Base-by-base conservation (phyloP, 1,140 invertebrate species). In the Trachymyrmex cornetzi region DNA sequence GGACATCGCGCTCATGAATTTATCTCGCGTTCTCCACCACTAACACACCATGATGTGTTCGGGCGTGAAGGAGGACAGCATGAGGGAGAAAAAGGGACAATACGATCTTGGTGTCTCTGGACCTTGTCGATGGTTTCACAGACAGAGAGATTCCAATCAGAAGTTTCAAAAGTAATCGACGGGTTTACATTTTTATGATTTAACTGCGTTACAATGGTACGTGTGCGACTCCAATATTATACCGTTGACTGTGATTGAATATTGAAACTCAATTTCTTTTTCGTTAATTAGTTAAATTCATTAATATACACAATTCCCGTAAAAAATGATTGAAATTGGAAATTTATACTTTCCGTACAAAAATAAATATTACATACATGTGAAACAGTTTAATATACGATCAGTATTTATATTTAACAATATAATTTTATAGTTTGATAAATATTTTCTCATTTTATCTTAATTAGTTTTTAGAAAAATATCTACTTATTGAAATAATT, bases 1-100 rank as follows among this genome's bases (percentile, higher is more conserved):
- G 87, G 90, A 92, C 91, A 93, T 93, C 91, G 92, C 91, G 92
- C 91, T 93, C 92, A 93, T 93, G 92, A 93, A 93, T 93, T 93
- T 93, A 93, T 93, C 92, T 91, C 81, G 81, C 77, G 22, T 67
- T 72, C 61, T 87, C 64, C 34, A 81, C 77, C 27, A 61, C 67
- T 34, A 82, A 27, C 53, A 9, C 22, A 16, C 71, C n/a, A 9
- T 66, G 79, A 77, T 69, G 64, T 69, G 67, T 74, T 30, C 80
- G 57, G 64, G 72, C 53, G 81, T 53, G 77, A 85, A 64, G 38
- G 72, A 59, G 38, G 53, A 66, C 30, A 67, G 66, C 27, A 50
- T 5, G 14, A 16, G 19, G 34, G 69, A 61, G 38, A 57, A 72
- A 77, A 64, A 77, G 64, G 79, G 69, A 77, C 48, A 34, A 67